Base-by-base conservation (phyloP, 2,888 invertebrate species). In the Xiphydria camelus region DNA sequence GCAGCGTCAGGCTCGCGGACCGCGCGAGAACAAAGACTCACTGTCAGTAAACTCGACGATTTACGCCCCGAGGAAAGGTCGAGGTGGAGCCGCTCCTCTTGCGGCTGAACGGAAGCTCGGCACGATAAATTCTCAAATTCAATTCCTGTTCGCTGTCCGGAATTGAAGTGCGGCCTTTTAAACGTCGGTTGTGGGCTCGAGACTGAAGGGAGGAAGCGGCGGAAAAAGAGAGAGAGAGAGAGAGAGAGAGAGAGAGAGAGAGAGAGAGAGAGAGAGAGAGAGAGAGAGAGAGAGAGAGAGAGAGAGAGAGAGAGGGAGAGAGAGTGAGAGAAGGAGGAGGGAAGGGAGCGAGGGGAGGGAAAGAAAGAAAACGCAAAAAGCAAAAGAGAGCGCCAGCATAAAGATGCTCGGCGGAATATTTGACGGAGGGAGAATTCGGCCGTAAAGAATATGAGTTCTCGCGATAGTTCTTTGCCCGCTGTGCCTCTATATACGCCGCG, bases 71-170 rank as follows among this genome's bases (percentile, higher is more conserved):
- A 5, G 15, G 29, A 5, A n/a, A n/a, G n/a, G n/a, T n/a, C n/a
- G n/a, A n/a, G n/a, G n/a, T n/a, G n/a, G n/a, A n/a, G n/a, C n/a
- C n/a, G n/a, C n/a, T n/a, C n/a, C n/a, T n/a, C n/a, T n/a, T 29
- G 51, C 57, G 50, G 41, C 55, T 52, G 58, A 62, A 74, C 73
- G 68, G 74, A 72, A 74, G 74, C 73, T 68, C 53, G 63, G 48
- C 62, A 66, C 73, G 66, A 73, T 74, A 73, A 74, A 74, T 74
- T 70, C 53, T 63, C 54, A 66, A 67, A 73, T 72, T 74, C 74
- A 74, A 74, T 74, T 74, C 57, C 52, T 57, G 56, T 49, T 45
- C 51, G 54, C 52, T 31, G 47, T 45, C 39, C 35, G 37, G 35
- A 38, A 46, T 43, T 43, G 29, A 12, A 15, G 15, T 14, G 29